Evolutionary conservation across 2,888 invertebrate species (phyloP).

Genomic region (Maniola hyperantus): DNA sequence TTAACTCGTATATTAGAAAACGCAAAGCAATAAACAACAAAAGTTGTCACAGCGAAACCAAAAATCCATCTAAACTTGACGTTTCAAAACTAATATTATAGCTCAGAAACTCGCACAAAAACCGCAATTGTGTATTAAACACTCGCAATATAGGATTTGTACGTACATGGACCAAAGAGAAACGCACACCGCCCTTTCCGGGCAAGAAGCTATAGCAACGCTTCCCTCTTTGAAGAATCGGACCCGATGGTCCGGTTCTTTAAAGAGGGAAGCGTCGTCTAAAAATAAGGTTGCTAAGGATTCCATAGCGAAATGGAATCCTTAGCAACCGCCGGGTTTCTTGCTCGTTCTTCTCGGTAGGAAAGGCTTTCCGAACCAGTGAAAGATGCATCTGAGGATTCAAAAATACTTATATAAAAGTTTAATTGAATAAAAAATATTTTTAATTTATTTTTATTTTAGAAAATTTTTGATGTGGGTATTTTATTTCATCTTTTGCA

Average conservation of each 20-base stretch:
- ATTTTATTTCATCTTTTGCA: too few species aligned
- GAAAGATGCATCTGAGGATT: too few species aligned
- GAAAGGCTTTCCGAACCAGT: too few species aligned
- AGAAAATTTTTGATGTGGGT: too few species aligned
- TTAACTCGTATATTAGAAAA: background rate
- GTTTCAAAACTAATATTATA: constrained; percentile 28
- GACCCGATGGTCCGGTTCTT: too few species aligned
- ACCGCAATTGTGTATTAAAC: constrained; percentile 29
- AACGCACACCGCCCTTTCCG: background rate
- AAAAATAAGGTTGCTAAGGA: too few species aligned
- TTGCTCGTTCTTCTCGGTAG: too few species aligned
- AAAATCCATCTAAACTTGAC: constrained; percentile 20
- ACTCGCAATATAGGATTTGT: constrained; percentile 20
- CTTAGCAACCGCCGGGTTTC: too few species aligned
- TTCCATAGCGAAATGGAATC: background rate
- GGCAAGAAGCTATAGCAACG: background rate
- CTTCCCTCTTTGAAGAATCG: background rate
- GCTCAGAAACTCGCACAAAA: constrained; percentile 22
- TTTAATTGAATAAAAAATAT: too few species aligned
- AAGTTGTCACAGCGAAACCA: constrained; percentile 14
- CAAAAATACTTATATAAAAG: too few species aligned
- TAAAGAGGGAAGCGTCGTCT: too few species aligned
- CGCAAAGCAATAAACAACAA: constrained; percentile 1
- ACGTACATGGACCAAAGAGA: background rate
- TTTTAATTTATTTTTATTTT: too few species aligned